phyloP scores from a whole-genome alignment of 2,113 vertebrate genomes.

The Delphinus delphis region DNA sequence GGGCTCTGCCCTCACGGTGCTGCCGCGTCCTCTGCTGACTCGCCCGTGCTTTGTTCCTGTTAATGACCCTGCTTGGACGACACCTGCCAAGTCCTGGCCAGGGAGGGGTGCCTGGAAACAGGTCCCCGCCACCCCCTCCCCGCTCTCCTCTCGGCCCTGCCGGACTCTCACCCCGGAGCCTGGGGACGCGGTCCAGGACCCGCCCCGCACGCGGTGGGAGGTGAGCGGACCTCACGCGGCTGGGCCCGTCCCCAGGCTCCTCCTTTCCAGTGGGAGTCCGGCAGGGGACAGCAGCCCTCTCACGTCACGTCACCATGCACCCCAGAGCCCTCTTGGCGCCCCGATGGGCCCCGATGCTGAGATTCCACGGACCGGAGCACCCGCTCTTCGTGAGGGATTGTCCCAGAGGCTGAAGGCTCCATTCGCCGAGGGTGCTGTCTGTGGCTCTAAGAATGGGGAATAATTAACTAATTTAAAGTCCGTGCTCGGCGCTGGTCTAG shows the following conservation, averaged over 20 bases:
- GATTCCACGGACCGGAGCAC: rapidly evolving
- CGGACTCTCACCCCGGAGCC: not conserved
- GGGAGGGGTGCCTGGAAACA: rapidly evolving
- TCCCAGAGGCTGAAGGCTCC: not conserved
- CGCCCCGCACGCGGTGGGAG: rapidly evolving
- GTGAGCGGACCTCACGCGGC: rapidly evolving
- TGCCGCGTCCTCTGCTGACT: not conserved
- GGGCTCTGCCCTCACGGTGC: rapidly evolving
- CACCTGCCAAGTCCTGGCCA: rapidly evolving
- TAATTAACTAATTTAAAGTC: not conserved
- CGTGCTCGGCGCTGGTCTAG: rapidly evolving
- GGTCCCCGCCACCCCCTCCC: rapidly evolving
- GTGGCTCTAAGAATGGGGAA: not conserved
- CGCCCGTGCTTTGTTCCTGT: rapidly evolving
- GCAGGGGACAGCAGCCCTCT: rapidly evolving
- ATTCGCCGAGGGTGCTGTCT: rapidly evolving
- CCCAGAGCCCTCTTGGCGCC: not conserved
- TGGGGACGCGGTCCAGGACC: rapidly evolving
- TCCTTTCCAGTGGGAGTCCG: rapidly evolving
- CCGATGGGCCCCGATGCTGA: rapidly evolving
- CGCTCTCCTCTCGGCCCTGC: rapidly evolving
- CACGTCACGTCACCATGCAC: rapidly evolving
- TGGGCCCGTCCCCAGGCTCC: rapidly evolving
- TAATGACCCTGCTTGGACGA: rapidly evolving
- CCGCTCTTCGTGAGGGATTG: rapidly evolving